phyloP scores from a whole-genome alignment of 2,797 vertebrate species.

The Morelia viridis region DNA sequence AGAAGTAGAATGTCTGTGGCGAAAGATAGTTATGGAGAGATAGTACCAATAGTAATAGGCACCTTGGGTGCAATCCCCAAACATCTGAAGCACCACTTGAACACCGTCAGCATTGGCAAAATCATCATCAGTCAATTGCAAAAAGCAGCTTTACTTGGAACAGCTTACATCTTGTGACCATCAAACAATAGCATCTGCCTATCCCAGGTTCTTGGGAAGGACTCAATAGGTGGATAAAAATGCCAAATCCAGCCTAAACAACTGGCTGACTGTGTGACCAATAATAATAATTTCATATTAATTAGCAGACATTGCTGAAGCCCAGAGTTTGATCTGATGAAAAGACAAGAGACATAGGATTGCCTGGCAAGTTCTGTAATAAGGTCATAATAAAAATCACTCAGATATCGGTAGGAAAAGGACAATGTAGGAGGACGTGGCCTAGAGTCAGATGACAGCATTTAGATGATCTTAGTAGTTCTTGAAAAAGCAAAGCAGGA shows the following conservation, averaged over 20 bases:
- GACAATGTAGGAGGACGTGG: not conserved
- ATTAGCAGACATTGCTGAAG: not conserved
- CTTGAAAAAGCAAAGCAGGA: not conserved
- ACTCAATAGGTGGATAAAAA: not conserved
- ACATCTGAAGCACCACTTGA: too few species aligned
- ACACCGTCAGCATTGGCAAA: too few species aligned
- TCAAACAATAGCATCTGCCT: too few species aligned
- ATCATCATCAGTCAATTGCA: too few species aligned
- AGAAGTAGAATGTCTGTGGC: too few species aligned
- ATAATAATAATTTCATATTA: not conserved
- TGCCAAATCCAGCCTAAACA: not conserved
- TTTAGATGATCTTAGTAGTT: not conserved
- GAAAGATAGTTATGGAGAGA: too few species aligned
- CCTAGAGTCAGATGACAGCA: not conserved
- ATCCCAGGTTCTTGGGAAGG: not conserved
- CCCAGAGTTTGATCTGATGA: not conserved
- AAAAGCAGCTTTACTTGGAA: too few species aligned
- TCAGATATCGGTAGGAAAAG: not conserved
- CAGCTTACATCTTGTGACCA: too few species aligned
- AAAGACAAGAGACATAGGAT: not conserved
- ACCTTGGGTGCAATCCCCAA: too few species aligned
- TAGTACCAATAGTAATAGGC: too few species aligned
- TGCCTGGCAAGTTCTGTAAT: not conserved
- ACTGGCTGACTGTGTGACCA: not conserved
- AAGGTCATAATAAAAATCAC: not conserved